Percentiles rank a stretch among this genome's conserved stretches.
Conservation (phyloP, 1,140 invertebrate species). For the Halictus rubicundus region DNA sequence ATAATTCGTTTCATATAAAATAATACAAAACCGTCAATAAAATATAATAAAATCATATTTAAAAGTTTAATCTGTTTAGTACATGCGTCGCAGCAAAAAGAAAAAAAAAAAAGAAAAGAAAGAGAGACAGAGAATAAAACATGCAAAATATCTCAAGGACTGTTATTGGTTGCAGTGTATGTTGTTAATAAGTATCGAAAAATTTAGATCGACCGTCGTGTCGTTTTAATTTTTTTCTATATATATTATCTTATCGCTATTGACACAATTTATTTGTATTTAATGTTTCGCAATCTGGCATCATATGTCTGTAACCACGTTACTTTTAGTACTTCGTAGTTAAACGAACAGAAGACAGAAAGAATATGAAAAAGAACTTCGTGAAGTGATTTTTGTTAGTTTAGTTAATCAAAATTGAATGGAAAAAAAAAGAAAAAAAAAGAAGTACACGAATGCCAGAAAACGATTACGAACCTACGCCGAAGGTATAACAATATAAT, state of each 20-base stretch:
- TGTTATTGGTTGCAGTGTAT: conserved; percentile 49
- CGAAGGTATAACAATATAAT: conserved; percentile 31
- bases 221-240: conserved; percentile 8
- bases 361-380: conserved; percentile 10
- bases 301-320: conserved; percentile 42
- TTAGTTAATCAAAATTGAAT: background rate
- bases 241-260: conserved; percentile 33
- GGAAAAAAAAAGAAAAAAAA: background rate
- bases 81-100: conserved; percentile 30
- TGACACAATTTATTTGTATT: conserved; percentile 34
- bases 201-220: conserved; percentile 44
- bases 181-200: conserved; percentile 52
- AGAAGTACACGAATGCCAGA: conserved; percentile 14
- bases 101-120: conserved; percentile 1
- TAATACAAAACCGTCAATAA: conserved; percentile 56
- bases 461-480: conserved; percentile 43
- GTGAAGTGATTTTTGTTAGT: background rate
- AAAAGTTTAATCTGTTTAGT: conserved; percentile 20
- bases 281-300: conserved; percentile 59
- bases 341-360: conserved; percentile 5
- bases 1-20: conserved; percentile 45
- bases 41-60: conserved; percentile 28
- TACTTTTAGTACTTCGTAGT: conserved; percentile 24
- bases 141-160: conserved; percentile 56
- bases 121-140: conserved; percentile 21